Base-by-base conservation (phyloP, 2,113 vertebrate species). In the Phasianus colchicus region DNA sequence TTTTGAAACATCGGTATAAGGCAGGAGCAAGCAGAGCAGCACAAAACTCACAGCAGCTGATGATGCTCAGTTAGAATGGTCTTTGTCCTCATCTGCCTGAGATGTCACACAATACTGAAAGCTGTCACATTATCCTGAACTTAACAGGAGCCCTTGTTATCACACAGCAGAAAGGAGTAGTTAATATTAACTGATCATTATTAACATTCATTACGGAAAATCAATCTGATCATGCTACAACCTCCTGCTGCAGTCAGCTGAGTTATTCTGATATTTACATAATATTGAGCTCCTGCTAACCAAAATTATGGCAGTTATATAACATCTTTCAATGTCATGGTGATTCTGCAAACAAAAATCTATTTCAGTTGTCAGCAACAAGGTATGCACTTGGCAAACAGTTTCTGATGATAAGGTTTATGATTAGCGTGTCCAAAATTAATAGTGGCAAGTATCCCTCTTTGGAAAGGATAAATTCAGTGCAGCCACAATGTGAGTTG, bases 111-210 rank as follows among this genome's bases (percentile, higher is more conserved):
- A 57, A 78, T 9, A n/a, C 60, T 43, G 75, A 72, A 88, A 86
- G 77, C n/a, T 78, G 60, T 91, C 76, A 94, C 82, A 61, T 43
- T 69, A 84, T 65, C 79, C 32, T 30, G 1, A 54, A 89, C 87
- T 92, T 92, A 89, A 89, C 78, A 77, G 90, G 40, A 95, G 83
- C 66, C 76, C 89, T 69, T 63, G 60, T 88, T 96, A 93, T 83
- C 96, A 92, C 72, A 80, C 72, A 61, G 95, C 77, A 94, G 89
- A 85, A 90, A 88, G 85, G 45, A 61, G 67, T 34, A 65, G 52
- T 95, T 95, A 96, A 96, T 96, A 95, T 95, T 95, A 95, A 94
- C 93, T 45, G 38, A 80, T 72, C 60, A 43, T 91, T 93, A 94
- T 93, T 94, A 96, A 90, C 86, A 89, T 18, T 86, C 89, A 80